These are phyloP conservation scores for Drosophila stalkeri DNA, from an alignment of 2,888 invertebrate species.

Conservation along the genomic window DNA sequence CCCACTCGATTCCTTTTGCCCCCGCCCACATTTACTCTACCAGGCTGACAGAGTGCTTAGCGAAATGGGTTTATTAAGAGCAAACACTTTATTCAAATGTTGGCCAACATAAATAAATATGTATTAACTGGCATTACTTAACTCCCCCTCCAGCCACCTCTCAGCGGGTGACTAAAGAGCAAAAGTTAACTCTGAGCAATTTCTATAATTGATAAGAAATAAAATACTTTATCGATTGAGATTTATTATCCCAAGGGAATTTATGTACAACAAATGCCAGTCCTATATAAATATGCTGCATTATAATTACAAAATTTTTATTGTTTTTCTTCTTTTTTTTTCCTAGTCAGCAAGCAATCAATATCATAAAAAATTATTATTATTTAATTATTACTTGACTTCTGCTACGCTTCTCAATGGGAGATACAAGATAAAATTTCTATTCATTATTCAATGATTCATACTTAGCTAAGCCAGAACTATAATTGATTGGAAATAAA, in stretches of 20 bases:
- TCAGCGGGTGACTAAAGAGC: conserved; percentile 10
- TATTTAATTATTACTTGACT: background rate
- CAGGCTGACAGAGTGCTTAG: conserved; percentile 63
- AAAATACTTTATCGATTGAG: conserved; percentile 12
- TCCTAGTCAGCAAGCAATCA: background rate
- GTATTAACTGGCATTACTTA: conserved; percentile 47
- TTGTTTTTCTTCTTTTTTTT: background rate
- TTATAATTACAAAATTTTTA: conserved; percentile 2
- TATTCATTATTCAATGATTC: background rate
- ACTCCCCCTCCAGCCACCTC: background rate
- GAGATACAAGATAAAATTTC: background rate
- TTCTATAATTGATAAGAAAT: conserved; percentile 7
- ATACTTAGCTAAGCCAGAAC: background rate
- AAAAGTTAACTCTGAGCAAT: conserved; percentile 18
- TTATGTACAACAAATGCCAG: no score
- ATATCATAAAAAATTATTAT: background rate
- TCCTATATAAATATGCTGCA: background rate
- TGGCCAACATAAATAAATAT: conserved; percentile 70
- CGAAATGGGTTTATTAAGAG: conserved; percentile 79
- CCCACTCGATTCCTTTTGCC: background rate
- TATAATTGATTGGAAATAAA: background rate
- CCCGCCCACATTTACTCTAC: background rate
- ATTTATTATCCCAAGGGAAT: conserved; percentile 12
- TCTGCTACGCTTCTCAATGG: background rate
- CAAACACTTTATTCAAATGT: conserved; percentile 76